Percentiles rank a stretch among this genome's conserved stretches.
phyloP scores from a whole-genome alignment of 2,888 invertebrate genomes.

The Lypha dubia region DNA sequence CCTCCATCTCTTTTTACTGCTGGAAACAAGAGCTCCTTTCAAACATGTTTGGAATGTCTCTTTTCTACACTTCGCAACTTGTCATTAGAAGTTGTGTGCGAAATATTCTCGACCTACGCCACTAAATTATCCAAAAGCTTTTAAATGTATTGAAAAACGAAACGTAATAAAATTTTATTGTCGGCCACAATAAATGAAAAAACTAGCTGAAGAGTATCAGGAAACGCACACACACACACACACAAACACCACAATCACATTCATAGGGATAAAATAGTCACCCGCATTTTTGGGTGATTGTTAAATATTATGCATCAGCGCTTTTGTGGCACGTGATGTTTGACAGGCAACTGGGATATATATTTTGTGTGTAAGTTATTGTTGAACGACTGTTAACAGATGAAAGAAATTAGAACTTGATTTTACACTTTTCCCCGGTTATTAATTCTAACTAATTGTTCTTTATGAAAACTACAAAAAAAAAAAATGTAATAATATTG shows the following conservation, averaged over 20 bases:
- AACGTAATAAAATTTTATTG: conserved; percentile 35
- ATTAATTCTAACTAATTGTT: conserved; percentile 51
- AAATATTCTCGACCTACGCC: conserved; percentile 64
- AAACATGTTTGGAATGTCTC: not conserved
- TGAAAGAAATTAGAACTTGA: conserved; percentile 40
- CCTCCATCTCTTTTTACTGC: not conserved
- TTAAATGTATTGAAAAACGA: not conserved
- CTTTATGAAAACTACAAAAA: not conserved
- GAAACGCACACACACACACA: no score
- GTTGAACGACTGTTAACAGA: conserved; percentile 31
- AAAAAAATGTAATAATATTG: not conserved
- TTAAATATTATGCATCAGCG: conserved; percentile 49
- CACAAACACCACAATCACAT: conserved; percentile 11
- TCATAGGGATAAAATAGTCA: not conserved
- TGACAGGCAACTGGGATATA: conserved; percentile 10
- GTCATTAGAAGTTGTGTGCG: not conserved
- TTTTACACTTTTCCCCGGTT: conserved; percentile 40
- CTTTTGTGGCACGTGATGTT: conserved; percentile 63
- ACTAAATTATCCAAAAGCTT: conserved; percentile 38
- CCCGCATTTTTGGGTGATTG: conserved; percentile 52
- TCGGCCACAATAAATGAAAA: conserved; percentile 3
- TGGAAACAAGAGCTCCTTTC: not conserved
- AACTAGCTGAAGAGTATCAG: not conserved
- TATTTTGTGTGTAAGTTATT: conserved; percentile 36
- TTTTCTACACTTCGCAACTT: conserved; percentile 34